phyloP scores from a whole-genome alignment of 2,797 vertebrate species.

The Pachyuromys duprasi region DNA sequence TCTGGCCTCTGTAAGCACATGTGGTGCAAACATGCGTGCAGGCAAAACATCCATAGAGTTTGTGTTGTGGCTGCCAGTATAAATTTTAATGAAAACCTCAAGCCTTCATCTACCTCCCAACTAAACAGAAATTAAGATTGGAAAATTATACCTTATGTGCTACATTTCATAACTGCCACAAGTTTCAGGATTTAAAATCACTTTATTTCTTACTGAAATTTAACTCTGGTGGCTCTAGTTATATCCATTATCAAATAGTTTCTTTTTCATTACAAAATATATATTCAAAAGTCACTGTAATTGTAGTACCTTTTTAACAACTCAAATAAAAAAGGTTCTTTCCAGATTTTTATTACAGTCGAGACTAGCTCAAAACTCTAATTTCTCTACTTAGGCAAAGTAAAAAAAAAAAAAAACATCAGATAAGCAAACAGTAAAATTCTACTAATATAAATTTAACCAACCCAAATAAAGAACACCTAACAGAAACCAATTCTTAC shows the following conservation, averaged over 20 bases:
- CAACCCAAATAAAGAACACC: background rate
- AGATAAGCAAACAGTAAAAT: slow-evolving; percentile 39
- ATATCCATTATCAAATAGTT: slow-evolving; percentile 36
- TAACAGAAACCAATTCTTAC: slow-evolving; percentile 27
- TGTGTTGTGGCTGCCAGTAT: slow-evolving; percentile 21
- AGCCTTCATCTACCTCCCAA: background rate
- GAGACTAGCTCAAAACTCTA: slow-evolving; percentile 12
- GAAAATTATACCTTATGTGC: slow-evolving; percentile 8
- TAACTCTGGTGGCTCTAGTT: slow-evolving; percentile 33
- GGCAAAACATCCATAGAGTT: background rate
- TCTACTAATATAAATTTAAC: slow-evolving; percentile 45
- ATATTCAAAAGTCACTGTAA: slow-evolving; percentile 54
- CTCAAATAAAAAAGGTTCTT: slow-evolving; percentile 31
- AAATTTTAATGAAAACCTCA: slow-evolving; percentile 60
- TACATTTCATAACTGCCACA: slow-evolving; percentile 43
- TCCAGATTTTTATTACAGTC: slow-evolving; percentile 62
- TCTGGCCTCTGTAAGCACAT: background rate
- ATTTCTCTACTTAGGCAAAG: slow-evolving; percentile 44
- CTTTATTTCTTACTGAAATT: slow-evolving; percentile 23
- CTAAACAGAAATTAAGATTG: slow-evolving; percentile 59
- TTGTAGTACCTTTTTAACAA: background rate
- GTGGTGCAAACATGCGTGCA: background rate
- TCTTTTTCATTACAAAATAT: slow-evolving; percentile 33
- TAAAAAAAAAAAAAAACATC: background rate
- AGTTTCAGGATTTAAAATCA: slow-evolving; percentile 49